Conservation (phyloP, 2,797 vertebrate species). For the Sebastes diaconus region DNA sequence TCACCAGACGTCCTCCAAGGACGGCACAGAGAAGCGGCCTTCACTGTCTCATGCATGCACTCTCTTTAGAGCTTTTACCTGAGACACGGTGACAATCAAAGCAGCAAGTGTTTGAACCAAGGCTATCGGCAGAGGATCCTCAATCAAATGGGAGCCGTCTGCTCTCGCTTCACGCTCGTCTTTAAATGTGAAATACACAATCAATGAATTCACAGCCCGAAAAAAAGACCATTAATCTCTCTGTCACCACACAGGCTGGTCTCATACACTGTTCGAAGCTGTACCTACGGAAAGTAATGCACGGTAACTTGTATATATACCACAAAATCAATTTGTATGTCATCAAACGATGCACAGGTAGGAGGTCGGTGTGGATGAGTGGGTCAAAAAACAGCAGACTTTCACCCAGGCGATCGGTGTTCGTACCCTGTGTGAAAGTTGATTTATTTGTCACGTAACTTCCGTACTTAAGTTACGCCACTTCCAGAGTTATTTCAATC, state of each 20-base stretch:
- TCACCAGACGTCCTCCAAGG: constrained; percentile 4
- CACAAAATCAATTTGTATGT: no score
- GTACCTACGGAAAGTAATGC: no score
- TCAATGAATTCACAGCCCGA: background rate
- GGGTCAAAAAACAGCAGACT: no score
- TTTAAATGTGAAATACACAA: background rate
- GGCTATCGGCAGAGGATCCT: background rate
- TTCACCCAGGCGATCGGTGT: no score
- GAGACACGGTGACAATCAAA: background rate
- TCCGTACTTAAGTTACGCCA: no score
- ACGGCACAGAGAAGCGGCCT: background rate
- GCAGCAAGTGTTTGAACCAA: background rate
- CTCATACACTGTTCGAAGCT: no score
- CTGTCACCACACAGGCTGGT: background rate
- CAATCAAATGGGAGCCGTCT: background rate
- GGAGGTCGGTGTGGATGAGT: no score
- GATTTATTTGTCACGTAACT: no score
- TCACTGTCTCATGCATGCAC: background rate
- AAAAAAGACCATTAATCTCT: background rate
- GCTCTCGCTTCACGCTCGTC: background rate
- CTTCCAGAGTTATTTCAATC: no score
- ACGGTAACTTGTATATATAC: no score
- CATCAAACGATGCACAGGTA: no score
- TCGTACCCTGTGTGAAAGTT: no score
- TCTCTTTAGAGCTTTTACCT: background rate